Conservation (phyloP, 2,888 invertebrate species). For the Drosophila kuntzei region DNA sequence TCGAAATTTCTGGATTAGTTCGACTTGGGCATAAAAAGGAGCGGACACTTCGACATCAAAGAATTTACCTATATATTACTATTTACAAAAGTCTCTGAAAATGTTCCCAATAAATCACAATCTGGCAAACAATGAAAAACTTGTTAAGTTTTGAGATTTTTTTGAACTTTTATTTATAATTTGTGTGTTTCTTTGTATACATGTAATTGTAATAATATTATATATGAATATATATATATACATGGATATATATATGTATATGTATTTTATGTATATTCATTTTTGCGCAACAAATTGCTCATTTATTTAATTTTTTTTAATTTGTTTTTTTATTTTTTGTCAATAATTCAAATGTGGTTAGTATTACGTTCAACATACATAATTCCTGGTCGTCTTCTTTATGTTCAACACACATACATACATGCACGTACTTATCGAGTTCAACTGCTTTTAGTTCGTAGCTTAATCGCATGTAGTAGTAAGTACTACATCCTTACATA, state of each 20-base stretch:
- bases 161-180: constrained; percentile 75
- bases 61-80: no score
- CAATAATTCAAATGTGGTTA: constrained; percentile 54
- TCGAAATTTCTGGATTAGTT: no score
- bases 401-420: constrained; percentile 18
- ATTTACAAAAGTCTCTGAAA: not conserved
- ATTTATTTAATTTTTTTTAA: constrained; percentile 7
- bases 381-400: constrained; percentile 1
- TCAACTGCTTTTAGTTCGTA: constrained; percentile 19
- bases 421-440: constrained; percentile 10
- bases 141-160: constrained; percentile 42
- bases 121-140: not conserved
- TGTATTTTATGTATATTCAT: constrained; percentile 56
- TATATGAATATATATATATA: constrained; percentile 37
- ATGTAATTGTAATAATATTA: constrained; percentile 71
- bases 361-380: constrained; percentile 27
- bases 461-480: constrained; percentile 26
- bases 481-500: constrained; percentile 17
- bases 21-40: no score
- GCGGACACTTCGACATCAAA: no score
- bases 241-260: constrained; percentile 36
- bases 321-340: constrained; percentile 11
- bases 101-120: not conserved
- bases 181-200: constrained; percentile 72
- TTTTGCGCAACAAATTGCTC: constrained; percentile 30